phyloP scores from a whole-genome alignment of 2,888 invertebrate species.

The Loripinus fragilis region DNA sequence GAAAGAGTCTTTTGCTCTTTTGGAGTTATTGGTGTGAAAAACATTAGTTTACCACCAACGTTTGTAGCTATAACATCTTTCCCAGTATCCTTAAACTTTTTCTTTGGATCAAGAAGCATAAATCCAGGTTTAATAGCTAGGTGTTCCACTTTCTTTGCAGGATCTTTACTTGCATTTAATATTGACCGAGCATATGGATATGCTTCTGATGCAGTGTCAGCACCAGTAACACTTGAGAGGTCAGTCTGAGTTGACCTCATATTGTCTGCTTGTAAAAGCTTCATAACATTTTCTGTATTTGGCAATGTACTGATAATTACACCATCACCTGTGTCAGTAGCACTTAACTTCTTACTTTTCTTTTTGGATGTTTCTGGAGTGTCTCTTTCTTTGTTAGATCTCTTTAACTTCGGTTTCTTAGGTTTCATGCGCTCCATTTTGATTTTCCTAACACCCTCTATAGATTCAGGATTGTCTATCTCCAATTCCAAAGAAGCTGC shows the following conservation, averaged over 20 bases:
- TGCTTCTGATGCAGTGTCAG: background rate
- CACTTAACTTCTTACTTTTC: slow-evolving; percentile 31
- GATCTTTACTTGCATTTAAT: background rate
- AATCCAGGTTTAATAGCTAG: background rate
- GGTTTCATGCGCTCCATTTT: background rate
- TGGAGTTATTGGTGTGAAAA: background rate
- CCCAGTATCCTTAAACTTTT: background rate
- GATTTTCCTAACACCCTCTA: background rate
- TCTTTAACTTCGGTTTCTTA: slow-evolving; percentile 5
- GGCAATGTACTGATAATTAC: slow-evolving; percentile 49
- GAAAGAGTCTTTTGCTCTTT: too few relatives aligned
- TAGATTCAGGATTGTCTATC: slow-evolving; percentile 35
- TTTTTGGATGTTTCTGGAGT: background rate
- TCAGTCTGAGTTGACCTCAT: background rate
- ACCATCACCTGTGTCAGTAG: slow-evolving; percentile 44
- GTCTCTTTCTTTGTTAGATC: background rate
- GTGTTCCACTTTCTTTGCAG: background rate
- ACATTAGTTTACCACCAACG: background rate
- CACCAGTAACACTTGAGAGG: background rate
- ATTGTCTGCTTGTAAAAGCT: slow-evolving; percentile 23
- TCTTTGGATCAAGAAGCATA: background rate
- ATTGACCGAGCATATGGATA: background rate
- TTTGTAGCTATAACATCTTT: background rate
- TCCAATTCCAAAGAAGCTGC: background rate
- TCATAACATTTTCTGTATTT: slow-evolving; percentile 27